Base-by-base conservation (phyloP, 2,797 vertebrate species). In the Rachycentron canadum region DNA sequence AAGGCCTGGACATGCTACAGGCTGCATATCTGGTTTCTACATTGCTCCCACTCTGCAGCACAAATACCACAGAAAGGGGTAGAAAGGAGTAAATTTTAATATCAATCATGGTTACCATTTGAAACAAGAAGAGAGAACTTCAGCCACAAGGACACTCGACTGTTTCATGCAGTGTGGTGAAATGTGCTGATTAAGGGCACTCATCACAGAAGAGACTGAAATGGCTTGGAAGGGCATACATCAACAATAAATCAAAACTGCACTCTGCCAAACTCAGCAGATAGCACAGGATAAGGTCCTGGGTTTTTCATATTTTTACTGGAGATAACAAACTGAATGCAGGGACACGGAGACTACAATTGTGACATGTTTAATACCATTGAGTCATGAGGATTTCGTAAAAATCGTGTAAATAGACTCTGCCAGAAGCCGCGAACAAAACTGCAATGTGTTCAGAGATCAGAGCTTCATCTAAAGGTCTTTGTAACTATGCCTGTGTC, bases 161-260 rank as follows among this genome's bases (percentile, higher is more conserved):
- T 68, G 45, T 45, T 78, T 78, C 61, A 30, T 50, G 66, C 43
- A 23, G 60, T 64, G 70, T 79, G 61, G 65, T 34, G 76, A 86
- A 86, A 88, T 82, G 86, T 86, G 82, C 72, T 81, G 86, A 89
- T 89, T 79, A 84, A 85, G 73, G 83, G 55, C 76, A 84, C 84
- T 86, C 82, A 85, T 88, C 59, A 78, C 69, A 73, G 75, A 86
- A 74, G 62, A 73, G 82, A 76, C 68, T 79, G 56, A 88, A 91
- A 89, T 81, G 73, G 78, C 66, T 77, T 81, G 70, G 79, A 88
- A 92, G 78, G 87, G 82, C 83, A 73, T 73, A 69, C 40, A 74
- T 88, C 85, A 83, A 89, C 84, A 81, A 79, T 86, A 88, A 89
- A 92, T 89, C 82, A 89, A 55, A 86, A 73, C 38, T 62, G 69